Evolutionary conservation across 2,797 vertebrate genomes (phyloP).

Genomic region (Emydoidea blandingii): DNA sequence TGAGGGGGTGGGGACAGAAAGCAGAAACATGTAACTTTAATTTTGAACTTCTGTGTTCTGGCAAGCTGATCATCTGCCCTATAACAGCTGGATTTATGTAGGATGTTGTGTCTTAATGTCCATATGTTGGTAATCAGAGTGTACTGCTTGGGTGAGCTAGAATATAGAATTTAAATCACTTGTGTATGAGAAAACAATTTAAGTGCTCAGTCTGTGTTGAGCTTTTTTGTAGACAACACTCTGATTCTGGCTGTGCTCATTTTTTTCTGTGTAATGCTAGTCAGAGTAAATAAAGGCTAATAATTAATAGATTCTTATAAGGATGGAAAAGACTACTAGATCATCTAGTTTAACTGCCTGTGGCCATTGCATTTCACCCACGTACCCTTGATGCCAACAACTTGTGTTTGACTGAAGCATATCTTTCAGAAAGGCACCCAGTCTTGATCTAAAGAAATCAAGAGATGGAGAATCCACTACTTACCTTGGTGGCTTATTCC

Average conservation of each 20-base stretch:
- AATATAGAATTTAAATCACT: background rate
- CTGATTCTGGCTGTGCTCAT: background rate
- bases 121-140: background rate
- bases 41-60: background rate
- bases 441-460: background rate
- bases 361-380: rapidly evolving
- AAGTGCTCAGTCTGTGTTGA: background rate
- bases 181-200: background rate
- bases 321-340: rapidly evolving
- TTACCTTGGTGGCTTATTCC: background rate
- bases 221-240: background rate
- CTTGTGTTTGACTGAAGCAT: rapidly evolving
- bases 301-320: background rate
- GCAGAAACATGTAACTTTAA: background rate
- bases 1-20: background rate
- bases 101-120: background rate
- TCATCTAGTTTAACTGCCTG: rapidly evolving
- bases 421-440: background rate
- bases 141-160: background rate
- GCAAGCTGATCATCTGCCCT: background rate
- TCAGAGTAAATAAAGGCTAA: background rate
- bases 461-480: background rate
- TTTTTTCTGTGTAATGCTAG: background rate
- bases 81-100: background rate
- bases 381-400: rapidly evolving